phyloP scores from a whole-genome alignment of 2,113 vertebrate species.

The Nesospiza acunhae region DNA sequence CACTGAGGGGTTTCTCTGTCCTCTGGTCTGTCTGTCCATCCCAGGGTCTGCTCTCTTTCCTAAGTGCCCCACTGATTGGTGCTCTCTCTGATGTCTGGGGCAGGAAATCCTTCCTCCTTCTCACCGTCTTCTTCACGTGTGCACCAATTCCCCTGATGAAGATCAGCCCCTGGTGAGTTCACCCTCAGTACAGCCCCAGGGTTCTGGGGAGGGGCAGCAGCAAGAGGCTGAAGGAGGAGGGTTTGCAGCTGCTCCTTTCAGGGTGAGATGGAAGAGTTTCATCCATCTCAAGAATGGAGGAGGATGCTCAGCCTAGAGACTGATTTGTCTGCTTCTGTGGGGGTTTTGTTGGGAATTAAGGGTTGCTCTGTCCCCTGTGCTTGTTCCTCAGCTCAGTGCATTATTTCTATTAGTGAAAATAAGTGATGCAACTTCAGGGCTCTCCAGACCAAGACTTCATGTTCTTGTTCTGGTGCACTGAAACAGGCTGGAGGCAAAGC shows the following conservation, averaged over 20 bases:
- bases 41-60: constrained; percentile 92
- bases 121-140: constrained; percentile 96
- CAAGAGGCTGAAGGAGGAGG: neutral
- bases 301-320: neutral
- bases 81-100: constrained; percentile 97
- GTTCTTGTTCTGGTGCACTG: neutral
- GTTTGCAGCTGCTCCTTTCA: neutral
- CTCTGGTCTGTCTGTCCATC: neutral
- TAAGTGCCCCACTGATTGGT: constrained; percentile 94
- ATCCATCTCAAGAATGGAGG: neutral
- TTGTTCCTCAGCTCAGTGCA: neutral
- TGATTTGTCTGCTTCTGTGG: neutral
- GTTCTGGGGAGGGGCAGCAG: neutral
- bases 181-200: neutral
- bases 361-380: neutral
- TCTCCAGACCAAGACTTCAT: neutral
- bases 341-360: neutral
- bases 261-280: neutral
- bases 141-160: constrained; percentile 96
- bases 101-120: constrained; percentile 94
- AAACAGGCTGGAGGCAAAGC: neutral
- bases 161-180: constrained; percentile 92
- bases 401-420: neutral
- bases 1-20: neutral
- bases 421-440: neutral